Base-by-base conservation (phyloP, 2,888 invertebrate species). In the Parnassius glacialis region DNA sequence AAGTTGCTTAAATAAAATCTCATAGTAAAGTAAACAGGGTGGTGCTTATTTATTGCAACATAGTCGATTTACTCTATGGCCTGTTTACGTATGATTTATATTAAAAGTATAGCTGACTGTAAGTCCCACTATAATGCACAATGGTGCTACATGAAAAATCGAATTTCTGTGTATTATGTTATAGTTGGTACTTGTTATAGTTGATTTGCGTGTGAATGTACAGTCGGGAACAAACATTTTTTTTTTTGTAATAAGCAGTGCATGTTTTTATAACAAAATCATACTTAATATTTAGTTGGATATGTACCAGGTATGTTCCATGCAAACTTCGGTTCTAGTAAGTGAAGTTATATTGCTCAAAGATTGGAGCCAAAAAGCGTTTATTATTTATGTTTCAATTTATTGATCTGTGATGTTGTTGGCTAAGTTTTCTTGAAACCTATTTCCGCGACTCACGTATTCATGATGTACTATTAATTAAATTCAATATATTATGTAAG, bases 331-430 rank as follows among this genome's bases (percentile, higher is more conserved):
- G 45, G 42, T 51, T 13, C 41, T 56, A 41, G 20, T 56, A 51
- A 55, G 61, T 64, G 45, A 48, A 56, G 57, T 56, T 64, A 61
- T 66, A 63, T 71, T 71, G 80, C 80, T 82, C 80, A 79, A 81
- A 78, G 75, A 74, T 68, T 72, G 67, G 76, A 79, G 76, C 78
- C 77, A 78, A 80, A 76, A 74, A 67, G 63, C 56, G 56, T 70
- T 61, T 61, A 61, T 67, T 62, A 63, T 63, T 59, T 63, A 59
- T 67, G 64, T 60, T 67, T 59, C 64, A 68, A 68, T 73, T 20
- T 20, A 20, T 20, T 74, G 73, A 79, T 79, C 80, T 82, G 81
- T 82, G 80, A 81, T 80, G 72, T 65, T 72, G 66, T 66, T 61
- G 62, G 64, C 62, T 45, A 53, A 58, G 65, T 59, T 57, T 51